Evolutionary conservation across 2,113 vertebrate species (phyloP).

Genomic region (Alaudala cheleensis): DNA sequence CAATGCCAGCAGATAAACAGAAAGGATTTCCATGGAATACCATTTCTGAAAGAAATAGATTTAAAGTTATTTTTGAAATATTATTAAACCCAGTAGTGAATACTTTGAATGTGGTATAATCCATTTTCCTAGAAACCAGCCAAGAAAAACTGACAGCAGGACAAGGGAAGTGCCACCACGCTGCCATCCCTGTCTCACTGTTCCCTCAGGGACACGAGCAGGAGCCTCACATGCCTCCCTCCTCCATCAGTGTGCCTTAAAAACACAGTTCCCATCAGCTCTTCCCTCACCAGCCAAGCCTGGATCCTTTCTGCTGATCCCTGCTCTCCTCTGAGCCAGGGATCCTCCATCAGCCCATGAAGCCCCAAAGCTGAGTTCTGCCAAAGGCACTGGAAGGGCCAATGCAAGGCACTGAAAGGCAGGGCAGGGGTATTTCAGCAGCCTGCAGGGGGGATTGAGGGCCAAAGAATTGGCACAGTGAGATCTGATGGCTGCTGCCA

Average conservation of each 20-base stretch:
- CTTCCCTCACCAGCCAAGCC: background rate
- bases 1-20: conserved; percentile 5
- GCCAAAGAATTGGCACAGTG: background rate
- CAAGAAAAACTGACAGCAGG: conserved; percentile 22
- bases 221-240: background rate
- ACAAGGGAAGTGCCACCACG: background rate
- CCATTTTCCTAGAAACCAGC: conserved; percentile 55
- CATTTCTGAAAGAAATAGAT: background rate
- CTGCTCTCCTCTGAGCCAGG: background rate
- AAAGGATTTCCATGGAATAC: background rate
- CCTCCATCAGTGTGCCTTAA: background rate
- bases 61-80: conserved; percentile 23
- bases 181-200: background rate
- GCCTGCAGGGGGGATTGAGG: background rate
- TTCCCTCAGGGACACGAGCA: background rate
- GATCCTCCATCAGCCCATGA: background rate
- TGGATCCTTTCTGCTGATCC: background rate
- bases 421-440: background rate
- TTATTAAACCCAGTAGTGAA: conserved; percentile 37
- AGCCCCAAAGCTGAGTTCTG: background rate
- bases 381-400: background rate
- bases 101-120: conserved; percentile 32
- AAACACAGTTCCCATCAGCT: background rate
- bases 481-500: background rate
- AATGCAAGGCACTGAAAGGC: background rate